These are phyloP conservation scores for Scaptomyza parva DNA, from an alignment of 2,888 invertebrate genomes.

Conservation along the genomic window DNA sequence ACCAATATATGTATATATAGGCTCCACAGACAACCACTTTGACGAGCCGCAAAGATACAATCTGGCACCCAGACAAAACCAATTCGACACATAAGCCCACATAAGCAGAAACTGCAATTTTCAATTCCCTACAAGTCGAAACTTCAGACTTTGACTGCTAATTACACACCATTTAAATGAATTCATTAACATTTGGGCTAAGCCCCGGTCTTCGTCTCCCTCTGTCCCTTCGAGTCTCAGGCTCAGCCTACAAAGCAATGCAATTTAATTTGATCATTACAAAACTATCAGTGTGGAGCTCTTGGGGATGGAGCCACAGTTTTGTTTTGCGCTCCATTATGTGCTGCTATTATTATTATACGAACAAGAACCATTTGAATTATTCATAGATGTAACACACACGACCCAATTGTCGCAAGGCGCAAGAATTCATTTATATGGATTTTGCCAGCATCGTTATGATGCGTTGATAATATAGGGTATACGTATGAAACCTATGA, in stretches of 20 bases:
- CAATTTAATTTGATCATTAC: slow-evolving; percentile 77
- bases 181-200: slow-evolving; percentile 71
- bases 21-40: slow-evolving; percentile 18
- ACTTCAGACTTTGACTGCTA: slow-evolving; percentile 49
- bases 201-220: slow-evolving; percentile 37
- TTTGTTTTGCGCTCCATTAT: slow-evolving; percentile 66
- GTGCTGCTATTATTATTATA: slow-evolving; percentile 60
- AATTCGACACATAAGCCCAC: slow-evolving; percentile 23
- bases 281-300: slow-evolving; percentile 66
- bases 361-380: slow-evolving; percentile 63
- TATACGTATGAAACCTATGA: neutral
- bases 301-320: slow-evolving; percentile 20
- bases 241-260: slow-evolving; percentile 41
- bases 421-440: slow-evolving; percentile 47
- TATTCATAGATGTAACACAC: slow-evolving; percentile 65
- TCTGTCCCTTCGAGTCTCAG: slow-evolving; percentile 49
- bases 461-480: slow-evolving; percentile 1
- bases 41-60: slow-evolving; percentile 40
- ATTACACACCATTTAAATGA: slow-evolving; percentile 77
- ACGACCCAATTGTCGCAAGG: slow-evolving; percentile 60
- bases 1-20: neutral
- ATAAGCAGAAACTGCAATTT: slow-evolving; percentile 36
- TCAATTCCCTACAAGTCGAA: slow-evolving; percentile 10
- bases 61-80: slow-evolving; percentile 21
- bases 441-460: slow-evolving; percentile 21